Base-by-base conservation (phyloP, 2,888 invertebrate genomes). In the Phytoseiulus persimilis region DNA sequence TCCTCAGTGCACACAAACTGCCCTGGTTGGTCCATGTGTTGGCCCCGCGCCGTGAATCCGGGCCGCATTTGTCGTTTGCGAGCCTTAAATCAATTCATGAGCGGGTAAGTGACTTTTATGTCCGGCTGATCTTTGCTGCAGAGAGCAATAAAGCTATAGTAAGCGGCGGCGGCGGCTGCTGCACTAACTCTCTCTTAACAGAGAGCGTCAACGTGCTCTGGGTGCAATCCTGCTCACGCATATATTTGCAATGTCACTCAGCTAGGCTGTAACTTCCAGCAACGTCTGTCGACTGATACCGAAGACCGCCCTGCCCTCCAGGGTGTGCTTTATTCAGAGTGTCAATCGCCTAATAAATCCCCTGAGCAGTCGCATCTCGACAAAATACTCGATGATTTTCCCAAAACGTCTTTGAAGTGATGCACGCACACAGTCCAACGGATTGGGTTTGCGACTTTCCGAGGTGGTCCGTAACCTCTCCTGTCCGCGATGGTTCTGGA, bases 61-160 rank as follows among this genome's bases (percentile, higher is more conserved):
- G 65, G 65, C 65, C 65, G 65, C 65, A 65, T 65, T 65, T 65
- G 65, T 65, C 65, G 65, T 65, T 65, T 65, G 65, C 65, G 18
- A 65, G 65, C 65, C 65, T 65, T 65, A 65, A 65, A 65, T 65
- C 65, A 65, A 65, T 65, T 65, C 65, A 65, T 65, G 65, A 65
- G 65, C 65, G 65, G 65, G 65, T 65, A 65, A 65, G 65, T 65
- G 65, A 65, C 65, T 65, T 65, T 65, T 65, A 65, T 65, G 65
- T 65, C 18, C 65, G 65, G 65, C 65, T 28, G 65, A 65, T 65
- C 65, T 65, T 65, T 28, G 65, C 65, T 65, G 65, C 28, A 65
- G 28, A 65, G 65, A 23, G 65, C 65, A 65, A 65, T 65, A 65
- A 65, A 65, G 65, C 65, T 65, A 23, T 28, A 65, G 65, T 14